A percentile compares a stretch with the other conserved stretches of the same genome.
Evolutionary conservation across 1,140 invertebrate species (phyloP).

Genomic region (Drosophila varians): DNA sequence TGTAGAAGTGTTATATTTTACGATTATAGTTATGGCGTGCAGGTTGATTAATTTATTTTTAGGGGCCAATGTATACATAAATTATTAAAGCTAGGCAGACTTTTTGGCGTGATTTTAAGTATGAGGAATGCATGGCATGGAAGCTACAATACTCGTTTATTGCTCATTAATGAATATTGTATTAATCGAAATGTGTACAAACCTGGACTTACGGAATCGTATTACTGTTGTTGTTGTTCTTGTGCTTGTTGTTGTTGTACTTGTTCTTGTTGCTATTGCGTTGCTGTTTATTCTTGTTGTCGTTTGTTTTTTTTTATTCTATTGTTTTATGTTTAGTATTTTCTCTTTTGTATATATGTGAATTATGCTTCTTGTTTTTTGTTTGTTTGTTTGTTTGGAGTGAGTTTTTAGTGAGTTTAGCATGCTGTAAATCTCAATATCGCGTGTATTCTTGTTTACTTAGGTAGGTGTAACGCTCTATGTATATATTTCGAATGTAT

Average conservation of each 20-base stretch:
- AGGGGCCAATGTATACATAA: slow-evolving; percentile 25
- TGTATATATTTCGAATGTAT: slow-evolving; percentile 33
- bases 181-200: slow-evolving; percentile 69
- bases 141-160: slow-evolving; percentile 37
- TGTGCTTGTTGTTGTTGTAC: slow-evolving; percentile 44
- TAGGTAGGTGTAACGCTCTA: slow-evolving; percentile 53
- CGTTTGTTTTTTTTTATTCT: slow-evolving; percentile 21
- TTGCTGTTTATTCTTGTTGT: slow-evolving; percentile 66
- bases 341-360: slow-evolving; percentile 32
- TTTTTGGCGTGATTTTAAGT: slow-evolving; percentile 19
- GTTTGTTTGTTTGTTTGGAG: slow-evolving; percentile 60
- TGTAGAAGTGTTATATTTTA: slow-evolving; percentile 17
- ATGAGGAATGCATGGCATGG: slow-evolving; percentile 20
- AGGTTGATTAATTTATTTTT: slow-evolving; percentile 18
- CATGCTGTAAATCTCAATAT: slow-evolving; percentile 77
- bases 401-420: slow-evolving; percentile 71
- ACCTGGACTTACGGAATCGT: slow-evolving; percentile 81
- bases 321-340: slow-evolving; percentile 40
- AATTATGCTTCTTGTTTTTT: slow-evolving; percentile 66
- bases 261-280: slow-evolving; percentile 69
- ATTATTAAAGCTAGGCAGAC: slow-evolving; percentile 24
- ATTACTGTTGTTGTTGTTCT: slow-evolving; percentile 60
- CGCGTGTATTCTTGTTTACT: slow-evolving; percentile 45
- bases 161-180: slow-evolving; percentile 25
- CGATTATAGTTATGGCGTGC: slow-evolving; percentile 32